Evolutionary conservation across 2,888 invertebrate genomes (phyloP), one percentile per base, ranked within the genome.

Genomic region (Hirtodrosophila cameraria): DNA sequence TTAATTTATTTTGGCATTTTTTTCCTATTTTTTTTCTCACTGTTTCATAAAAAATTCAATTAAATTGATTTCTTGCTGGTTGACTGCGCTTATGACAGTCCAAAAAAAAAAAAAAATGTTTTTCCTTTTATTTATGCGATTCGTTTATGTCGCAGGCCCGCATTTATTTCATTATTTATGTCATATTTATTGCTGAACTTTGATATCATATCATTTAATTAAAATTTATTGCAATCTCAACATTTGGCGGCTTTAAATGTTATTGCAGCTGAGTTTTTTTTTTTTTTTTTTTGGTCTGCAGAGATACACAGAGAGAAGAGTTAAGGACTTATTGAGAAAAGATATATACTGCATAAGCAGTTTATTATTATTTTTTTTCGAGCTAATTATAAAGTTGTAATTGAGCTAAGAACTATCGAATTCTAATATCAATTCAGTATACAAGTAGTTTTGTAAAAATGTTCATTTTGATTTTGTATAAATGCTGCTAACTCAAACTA

Each of bases 1-100:
- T 41, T 61, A 67, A 49, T 71, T 82, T 16, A 60, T 65, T 75
- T 63, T 72, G 62, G 72, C 62, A 55, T 28, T 54, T 28, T 46
- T 6, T 20, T 12, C 1, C 8, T 55, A 41, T 39, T 7, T 35
- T 18, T 23, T 68, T 36, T 11, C 49, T 57, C 38, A 36, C 9
- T 48, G 11, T 35, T 16, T 49, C 20, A 30, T 42, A 42, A 11
- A n/a, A 59, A 68, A 59, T 59, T 59, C 42, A 75, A 79, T 73
- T 65, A 12, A 58, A 68, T 66, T 77, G 57, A 50, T 60, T 63
- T 59, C 33, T 36, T 23, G 18, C 42, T 15, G 30, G 31, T 25
- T 25, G 25, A 36, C 23, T 53, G 33, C 33, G n/a, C 27, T 27
- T 42, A 3, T 12, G 20, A 28, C 42, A 20, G 42, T 33, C 9